phyloP scores from a whole-genome alignment of 2,113 vertebrate genomes.

The Eretmodus cyanostictus region DNA sequence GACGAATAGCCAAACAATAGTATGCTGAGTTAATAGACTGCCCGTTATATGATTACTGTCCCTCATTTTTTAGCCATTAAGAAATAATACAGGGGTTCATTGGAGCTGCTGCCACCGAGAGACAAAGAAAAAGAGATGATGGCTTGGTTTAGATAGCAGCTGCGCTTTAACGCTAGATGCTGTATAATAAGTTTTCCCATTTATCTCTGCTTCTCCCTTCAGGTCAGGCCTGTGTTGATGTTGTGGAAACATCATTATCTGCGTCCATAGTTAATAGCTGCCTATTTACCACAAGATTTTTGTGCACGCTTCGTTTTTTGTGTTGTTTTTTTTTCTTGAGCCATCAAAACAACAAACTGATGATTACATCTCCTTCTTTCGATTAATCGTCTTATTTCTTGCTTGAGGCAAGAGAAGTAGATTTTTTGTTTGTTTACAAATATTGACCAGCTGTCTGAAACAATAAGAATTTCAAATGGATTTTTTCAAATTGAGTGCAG shows the following conservation, averaged over 20 bases:
- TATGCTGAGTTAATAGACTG: constrained; percentile 65
- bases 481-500: background rate
- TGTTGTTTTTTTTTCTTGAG: background rate
- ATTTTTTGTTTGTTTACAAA: background rate
- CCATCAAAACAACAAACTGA: background rate
- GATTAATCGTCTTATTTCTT: background rate
- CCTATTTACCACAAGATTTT: background rate
- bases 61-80: background rate
- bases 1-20: constrained; percentile 46
- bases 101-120: background rate
- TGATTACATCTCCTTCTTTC: background rate
- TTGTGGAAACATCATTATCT: background rate
- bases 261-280: background rate
- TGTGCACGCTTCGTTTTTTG: background rate
- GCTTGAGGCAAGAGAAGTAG: background rate
- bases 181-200: background rate
- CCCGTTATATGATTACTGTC: constrained; percentile 67
- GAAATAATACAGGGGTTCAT: background rate
- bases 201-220: background rate
- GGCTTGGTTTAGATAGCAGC: background rate
- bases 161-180: background rate
- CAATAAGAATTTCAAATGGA: background rate
- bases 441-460: constrained; percentile 9
- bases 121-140: background rate
- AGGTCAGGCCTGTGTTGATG: background rate